phyloP scores from a whole-genome alignment of 2,888 invertebrate genomes.

The Ametastegia equiseti region DNA sequence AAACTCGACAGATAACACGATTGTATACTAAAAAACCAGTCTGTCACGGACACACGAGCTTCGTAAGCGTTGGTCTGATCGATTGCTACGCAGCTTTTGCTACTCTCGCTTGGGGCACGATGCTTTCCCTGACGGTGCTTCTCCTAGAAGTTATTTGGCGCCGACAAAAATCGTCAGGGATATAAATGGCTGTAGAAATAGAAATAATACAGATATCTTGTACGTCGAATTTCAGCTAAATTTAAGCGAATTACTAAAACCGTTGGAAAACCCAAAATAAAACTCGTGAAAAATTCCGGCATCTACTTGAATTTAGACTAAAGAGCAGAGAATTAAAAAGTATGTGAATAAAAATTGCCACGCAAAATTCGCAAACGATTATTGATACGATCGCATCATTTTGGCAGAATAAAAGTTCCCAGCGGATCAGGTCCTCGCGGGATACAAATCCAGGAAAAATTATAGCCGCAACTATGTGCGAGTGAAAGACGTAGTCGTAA shows the following conservation, averaged over 20 bases:
- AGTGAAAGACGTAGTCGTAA: neutral
- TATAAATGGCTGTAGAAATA: neutral
- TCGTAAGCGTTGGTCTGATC: conserved; percentile 81
- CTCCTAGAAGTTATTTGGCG: conserved; percentile 61
- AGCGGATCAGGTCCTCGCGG: neutral
- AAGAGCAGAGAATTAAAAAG: neutral
- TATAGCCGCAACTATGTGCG: neutral
- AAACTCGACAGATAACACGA: conserved; percentile 78
- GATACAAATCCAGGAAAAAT: neutral
- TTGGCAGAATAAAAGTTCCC: neutral
- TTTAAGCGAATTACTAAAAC: neutral
- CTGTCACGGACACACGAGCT: conserved; percentile 79
- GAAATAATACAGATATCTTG: neutral
- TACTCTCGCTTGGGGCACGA: conserved; percentile 77
- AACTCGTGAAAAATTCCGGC: neutral
- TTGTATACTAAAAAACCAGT: conserved; percentile 80
- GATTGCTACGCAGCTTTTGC: conserved; percentile 79
- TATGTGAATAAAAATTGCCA: neutral
- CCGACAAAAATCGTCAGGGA: neutral
- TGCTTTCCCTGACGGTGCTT: conserved; percentile 75
- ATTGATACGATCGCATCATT: neutral
- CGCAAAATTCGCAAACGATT: neutral
- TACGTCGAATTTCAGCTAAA: neutral
- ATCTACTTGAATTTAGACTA: neutral
- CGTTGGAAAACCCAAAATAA: neutral